Conservation (phyloP, 2,888 invertebrate genomes). For the Anodontia alba region DNA sequence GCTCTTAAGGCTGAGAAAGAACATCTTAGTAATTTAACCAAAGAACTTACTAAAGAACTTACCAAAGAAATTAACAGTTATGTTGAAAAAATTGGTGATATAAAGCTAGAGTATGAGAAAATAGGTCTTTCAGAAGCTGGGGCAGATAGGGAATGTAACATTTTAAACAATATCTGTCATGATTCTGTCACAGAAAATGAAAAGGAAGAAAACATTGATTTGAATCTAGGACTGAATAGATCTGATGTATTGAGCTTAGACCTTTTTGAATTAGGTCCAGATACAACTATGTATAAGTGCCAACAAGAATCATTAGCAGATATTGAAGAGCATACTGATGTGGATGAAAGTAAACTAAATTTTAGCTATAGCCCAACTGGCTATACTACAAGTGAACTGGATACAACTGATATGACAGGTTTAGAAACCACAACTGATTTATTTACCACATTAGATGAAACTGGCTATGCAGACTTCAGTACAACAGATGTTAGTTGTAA, state of each 20-base stretch:
- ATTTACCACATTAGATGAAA: not conserved
- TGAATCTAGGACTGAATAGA: not conserved
- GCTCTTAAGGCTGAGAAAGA: too few relatives aligned
- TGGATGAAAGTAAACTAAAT: constrained; percentile 37
- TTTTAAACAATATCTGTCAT: not conserved
- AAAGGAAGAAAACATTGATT: not conserved
- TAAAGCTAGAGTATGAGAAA: too few relatives aligned
- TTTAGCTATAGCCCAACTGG: constrained; percentile 46
- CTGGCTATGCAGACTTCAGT: not conserved
- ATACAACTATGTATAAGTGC: not conserved
- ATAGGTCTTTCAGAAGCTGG: too few relatives aligned
- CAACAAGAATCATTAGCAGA: not conserved
- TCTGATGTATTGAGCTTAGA: not conserved
- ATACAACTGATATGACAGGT: constrained; percentile 44
- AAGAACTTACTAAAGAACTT: too few relatives aligned
- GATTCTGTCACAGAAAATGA: not conserved
- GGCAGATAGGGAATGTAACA: too few relatives aligned
- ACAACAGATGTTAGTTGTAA: not conserved
- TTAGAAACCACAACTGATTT: constrained; percentile 22
- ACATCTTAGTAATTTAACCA: too few relatives aligned
- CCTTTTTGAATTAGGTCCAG: not conserved
- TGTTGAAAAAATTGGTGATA: too few relatives aligned
- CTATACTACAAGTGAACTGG: constrained; percentile 56
- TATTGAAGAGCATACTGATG: constrained; percentile 38
- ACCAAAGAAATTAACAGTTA: too few relatives aligned